Conservation (phyloP, 2,888 invertebrate species). For the Xanthostigma xanthostigma region DNA sequence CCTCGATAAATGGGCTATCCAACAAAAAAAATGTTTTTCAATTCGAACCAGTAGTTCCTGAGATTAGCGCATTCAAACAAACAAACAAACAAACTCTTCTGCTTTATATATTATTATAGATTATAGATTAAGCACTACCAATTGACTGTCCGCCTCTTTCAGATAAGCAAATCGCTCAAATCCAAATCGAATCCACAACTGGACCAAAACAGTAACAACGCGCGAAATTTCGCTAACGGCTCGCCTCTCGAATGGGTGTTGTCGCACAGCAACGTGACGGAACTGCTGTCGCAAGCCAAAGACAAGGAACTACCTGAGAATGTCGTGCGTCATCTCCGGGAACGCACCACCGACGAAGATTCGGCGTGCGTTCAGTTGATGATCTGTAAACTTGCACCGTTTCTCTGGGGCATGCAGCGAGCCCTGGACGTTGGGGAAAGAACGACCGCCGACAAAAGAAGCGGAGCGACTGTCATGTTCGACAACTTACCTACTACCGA, state of each 20-base stretch:
- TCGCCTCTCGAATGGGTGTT: conserved; percentile 46
- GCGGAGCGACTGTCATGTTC: conserved; percentile 32
- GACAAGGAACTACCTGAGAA: conserved; percentile 45
- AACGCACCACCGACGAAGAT: conserved; percentile 38
- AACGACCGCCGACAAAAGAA: conserved; percentile 13
- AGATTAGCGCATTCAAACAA: no score
- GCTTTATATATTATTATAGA: no score
- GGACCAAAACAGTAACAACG: conserved; percentile 23
- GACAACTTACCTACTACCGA: conserved; percentile 43
- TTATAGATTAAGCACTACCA: no score
- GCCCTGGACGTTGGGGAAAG: conserved; percentile 33
- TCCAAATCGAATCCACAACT: conserved; percentile 25
- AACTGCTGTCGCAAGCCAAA: conserved; percentile 41
- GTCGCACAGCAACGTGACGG: conserved; percentile 39
- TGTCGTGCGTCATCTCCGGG: conserved; percentile 41
- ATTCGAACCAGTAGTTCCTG: no score
- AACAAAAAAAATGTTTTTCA: no score
- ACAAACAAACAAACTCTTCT: no score
- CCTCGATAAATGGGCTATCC: no score
- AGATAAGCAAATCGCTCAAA: conserved; percentile 43
- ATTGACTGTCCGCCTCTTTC: conserved; percentile 17
- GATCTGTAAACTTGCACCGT: conserved; percentile 62
- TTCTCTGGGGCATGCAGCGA: conserved; percentile 61
- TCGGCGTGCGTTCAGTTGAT: conserved; percentile 55
- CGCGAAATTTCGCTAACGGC: conserved; percentile 20